Conservation (phyloP, 2,888 invertebrate genomes). For the Cenopis cana region DNA sequence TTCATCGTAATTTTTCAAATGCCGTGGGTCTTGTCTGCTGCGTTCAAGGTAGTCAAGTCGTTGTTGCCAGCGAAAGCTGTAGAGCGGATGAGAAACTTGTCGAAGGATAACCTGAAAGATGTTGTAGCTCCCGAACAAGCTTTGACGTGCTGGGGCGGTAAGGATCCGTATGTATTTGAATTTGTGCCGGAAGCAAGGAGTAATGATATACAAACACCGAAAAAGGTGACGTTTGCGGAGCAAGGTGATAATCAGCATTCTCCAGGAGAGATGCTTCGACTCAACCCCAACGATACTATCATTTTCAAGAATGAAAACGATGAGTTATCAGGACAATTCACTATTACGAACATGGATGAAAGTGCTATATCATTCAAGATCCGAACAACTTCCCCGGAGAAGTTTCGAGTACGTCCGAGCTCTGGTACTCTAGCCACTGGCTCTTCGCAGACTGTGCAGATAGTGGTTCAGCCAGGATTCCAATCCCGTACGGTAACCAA, state of each 20-base stretch:
- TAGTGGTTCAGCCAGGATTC: conserved; percentile 91
- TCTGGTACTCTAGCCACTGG: conserved; percentile 90
- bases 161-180: conserved; percentile 88
- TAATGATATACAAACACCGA: conserved; percentile 69
- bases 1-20: conserved; percentile 96
- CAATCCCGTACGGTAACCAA: conserved; percentile 87
- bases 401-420: conserved; percentile 96
- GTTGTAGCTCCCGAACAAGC: conserved; percentile 91
- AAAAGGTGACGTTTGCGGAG: conserved; percentile 78
- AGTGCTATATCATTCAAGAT: conserved; percentile 87
- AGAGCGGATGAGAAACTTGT: conserved; percentile 94
- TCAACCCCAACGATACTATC: conserved; percentile 89
- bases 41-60: conserved; percentile 95
- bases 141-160: conserved; percentile 92
- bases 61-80: conserved; percentile 95
- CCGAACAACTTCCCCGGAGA: conserved; percentile 98
- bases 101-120: conserved; percentile 89
- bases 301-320: conserved; percentile 88
- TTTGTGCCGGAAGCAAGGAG: conserved; percentile 87
- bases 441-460: conserved; percentile 87
- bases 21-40: conserved; percentile 97
- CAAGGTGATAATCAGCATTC: conserved; percentile 72
- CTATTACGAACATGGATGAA: conserved; percentile 88
- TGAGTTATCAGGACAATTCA: conserved; percentile 88
- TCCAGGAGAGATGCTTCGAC: conserved; percentile 84